These are phyloP conservation scores for Berghia stephanieae DNA, from an alignment of 1,140 invertebrate genomes.

Conservation along the genomic window DNA sequence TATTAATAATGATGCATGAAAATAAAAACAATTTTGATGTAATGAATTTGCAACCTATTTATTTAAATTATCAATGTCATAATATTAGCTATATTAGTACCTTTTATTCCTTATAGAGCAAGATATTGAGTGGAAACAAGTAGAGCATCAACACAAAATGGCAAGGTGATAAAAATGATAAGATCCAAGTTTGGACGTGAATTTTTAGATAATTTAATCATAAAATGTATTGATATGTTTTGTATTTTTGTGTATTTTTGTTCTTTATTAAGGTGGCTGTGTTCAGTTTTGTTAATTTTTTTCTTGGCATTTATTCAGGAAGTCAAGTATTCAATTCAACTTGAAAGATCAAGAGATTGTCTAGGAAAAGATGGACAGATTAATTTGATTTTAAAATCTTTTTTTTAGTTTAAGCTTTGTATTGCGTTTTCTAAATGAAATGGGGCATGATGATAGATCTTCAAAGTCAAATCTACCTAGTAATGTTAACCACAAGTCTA, in stretches of 20 bases:
- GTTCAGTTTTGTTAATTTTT: not conserved
- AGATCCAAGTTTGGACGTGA: not conserved
- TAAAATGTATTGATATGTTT: not conserved
- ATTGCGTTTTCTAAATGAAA: not conserved
- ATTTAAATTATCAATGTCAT: no score
- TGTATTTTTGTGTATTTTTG: slow-evolving; percentile 13
- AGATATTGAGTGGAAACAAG: no score
- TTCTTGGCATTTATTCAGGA: not conserved
- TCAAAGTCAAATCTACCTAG: not conserved
- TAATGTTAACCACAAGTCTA: not conserved
- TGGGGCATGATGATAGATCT: not conserved
- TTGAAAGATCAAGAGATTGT: no score
- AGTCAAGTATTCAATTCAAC: not conserved
- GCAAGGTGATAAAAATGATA: slow-evolving; percentile 38
- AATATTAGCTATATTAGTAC: no score
- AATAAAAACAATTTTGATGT: no score
- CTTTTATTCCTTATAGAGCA: no score
- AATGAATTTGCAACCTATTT: no score
- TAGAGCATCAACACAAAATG: slow-evolving; percentile 38
- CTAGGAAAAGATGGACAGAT: no score
- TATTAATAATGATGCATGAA: no score
- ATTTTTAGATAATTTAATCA: not conserved
- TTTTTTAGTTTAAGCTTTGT: no score
- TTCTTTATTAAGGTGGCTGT: slow-evolving; percentile 20
- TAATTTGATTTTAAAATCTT: no score